Percentiles rank a stretch among this genome's conserved stretches.
Evolutionary conservation across 2,113 vertebrate species (phyloP).

Genomic region (Grallaria varia): DNA sequence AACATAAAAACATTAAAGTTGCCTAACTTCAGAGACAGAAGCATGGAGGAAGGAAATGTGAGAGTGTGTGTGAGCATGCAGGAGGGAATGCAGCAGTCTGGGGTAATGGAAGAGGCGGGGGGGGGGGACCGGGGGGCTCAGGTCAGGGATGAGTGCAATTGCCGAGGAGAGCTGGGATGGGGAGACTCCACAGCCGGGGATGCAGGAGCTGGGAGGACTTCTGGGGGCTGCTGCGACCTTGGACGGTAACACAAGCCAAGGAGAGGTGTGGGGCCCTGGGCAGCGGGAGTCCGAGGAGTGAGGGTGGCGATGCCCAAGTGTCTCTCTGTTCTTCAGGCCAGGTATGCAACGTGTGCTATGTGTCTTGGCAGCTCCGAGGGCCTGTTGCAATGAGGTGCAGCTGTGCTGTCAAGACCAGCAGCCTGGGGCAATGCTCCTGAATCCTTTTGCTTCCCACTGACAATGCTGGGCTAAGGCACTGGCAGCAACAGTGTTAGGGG

Average conservation of each 20-base stretch:
- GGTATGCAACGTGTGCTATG: neutral
- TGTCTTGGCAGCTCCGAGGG: neutral
- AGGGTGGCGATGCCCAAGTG: neutral
- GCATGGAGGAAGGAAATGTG: conserved; percentile 21
- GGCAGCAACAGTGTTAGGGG: neutral
- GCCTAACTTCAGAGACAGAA: conserved; percentile 7
- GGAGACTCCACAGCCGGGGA: accelerated
- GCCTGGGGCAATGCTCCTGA: neutral
- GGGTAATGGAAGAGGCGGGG: neutral
- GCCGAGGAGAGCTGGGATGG: accelerated
- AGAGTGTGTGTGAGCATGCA: accelerated
- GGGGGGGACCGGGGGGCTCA: neutral
- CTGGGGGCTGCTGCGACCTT: neutral
- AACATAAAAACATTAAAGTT: conserved; percentile 33
- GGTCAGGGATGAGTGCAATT: neutral
- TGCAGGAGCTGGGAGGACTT: neutral
- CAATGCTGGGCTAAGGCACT: neutral
- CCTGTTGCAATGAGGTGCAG: neutral
- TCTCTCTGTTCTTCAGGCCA: neutral
- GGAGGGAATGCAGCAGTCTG: neutral
- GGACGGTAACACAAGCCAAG: neutral
- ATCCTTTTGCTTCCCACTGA: neutral
- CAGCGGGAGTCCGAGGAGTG: neutral
- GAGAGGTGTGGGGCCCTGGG: neutral
- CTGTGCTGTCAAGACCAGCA: neutral